phyloP scores from a whole-genome alignment of 2,113 vertebrate species.

The Setophaga coronata region DNA sequence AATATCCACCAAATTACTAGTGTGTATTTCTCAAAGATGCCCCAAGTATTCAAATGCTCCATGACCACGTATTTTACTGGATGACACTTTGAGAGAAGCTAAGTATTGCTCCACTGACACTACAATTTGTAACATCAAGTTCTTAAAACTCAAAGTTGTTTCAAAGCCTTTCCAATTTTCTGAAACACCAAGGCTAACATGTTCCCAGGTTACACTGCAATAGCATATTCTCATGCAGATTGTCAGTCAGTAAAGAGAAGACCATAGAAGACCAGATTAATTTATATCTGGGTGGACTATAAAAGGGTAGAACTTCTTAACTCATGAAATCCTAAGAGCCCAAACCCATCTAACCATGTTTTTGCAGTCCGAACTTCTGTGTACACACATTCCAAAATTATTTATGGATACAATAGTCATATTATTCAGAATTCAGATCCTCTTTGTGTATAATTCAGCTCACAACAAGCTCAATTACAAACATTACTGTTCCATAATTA shows the following conservation, averaged over 20 bases:
- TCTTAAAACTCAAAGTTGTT: background rate
- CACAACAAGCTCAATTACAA: background rate
- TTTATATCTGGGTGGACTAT: background rate
- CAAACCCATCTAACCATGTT: background rate
- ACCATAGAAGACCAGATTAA: background rate
- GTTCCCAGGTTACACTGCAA: background rate
- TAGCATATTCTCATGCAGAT: background rate
- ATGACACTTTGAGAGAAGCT: background rate
- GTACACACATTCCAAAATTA: background rate
- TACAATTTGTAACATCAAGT: background rate
- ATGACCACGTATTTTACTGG: rapidly evolving
- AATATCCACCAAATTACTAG: background rate
- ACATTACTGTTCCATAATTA: background rate
- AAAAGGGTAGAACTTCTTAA: background rate
- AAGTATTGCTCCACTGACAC: background rate
- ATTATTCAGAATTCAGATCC: background rate
- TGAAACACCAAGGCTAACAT: background rate
- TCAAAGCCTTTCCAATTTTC: background rate
- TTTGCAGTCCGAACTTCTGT: background rate
- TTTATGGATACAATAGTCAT: background rate
- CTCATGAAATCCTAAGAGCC: background rate
- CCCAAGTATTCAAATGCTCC: background rate
- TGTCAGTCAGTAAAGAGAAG: background rate
- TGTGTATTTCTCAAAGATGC: background rate
- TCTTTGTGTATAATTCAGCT: background rate